Conservation (phyloP, 1,140 invertebrate species). For the Sycophila sp. region DNA sequence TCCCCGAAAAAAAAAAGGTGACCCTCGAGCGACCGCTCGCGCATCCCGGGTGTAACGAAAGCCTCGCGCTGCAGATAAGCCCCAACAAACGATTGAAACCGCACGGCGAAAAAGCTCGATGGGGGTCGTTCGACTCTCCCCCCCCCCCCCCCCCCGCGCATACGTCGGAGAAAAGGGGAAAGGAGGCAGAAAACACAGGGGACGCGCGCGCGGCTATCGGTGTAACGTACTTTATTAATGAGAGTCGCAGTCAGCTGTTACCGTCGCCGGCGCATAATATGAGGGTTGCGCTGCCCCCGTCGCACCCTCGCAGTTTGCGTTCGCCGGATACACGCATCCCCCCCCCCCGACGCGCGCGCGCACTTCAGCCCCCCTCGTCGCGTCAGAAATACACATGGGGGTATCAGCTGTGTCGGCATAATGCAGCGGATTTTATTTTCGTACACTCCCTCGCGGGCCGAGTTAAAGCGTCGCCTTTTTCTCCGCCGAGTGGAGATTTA, state of each 20-base stretch:
- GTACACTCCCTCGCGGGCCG: background rate
- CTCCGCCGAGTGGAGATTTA: conserved; percentile 1
- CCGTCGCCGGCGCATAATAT: conserved; percentile 32
- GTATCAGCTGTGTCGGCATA: conserved; percentile 60
- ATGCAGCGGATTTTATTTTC: background rate
- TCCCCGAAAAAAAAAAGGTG: background rate
- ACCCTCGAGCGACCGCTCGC: too few relatives aligned
- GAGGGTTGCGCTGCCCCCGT: background rate
- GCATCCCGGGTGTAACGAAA: background rate
- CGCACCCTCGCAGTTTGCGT: conserved; percentile 13
- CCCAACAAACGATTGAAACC: background rate
- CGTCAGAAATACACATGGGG: conserved; percentile 48
- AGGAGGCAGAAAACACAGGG: background rate
- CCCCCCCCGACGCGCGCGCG: conserved; percentile 33
- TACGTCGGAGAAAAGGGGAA: background rate
- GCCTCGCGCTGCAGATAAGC: background rate
- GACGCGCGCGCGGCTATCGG: too few relatives aligned
- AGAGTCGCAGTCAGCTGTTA: conserved; percentile 63
- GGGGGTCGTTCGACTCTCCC: conserved; percentile 3
- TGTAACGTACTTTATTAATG: conserved; percentile 67
- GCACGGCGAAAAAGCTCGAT: background rate
- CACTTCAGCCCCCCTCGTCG: conserved; percentile 18
- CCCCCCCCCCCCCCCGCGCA: too few relatives aligned
- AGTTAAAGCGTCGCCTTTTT: background rate
- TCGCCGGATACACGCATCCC: background rate